Evolutionary conservation across 64 coral and sea anemone genomes (phyloP), one percentile per base, ranked within the genome.

Genomic region (Stichodactyla helianthus): DNA sequence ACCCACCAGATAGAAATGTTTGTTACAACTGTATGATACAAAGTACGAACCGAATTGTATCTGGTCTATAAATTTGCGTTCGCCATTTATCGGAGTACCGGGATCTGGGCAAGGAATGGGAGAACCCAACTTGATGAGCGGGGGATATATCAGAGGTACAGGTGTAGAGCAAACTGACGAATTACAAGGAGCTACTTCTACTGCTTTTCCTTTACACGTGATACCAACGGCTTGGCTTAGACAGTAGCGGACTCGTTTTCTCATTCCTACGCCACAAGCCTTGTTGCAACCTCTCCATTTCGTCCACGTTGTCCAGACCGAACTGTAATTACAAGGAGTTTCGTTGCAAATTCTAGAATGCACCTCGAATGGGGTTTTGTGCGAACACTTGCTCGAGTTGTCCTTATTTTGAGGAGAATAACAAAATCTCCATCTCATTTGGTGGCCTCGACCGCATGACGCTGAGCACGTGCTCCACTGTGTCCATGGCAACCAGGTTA

Each of bases 401-500:
- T 50, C n/a, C 19, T 92, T 59, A 14, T 58, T 25, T 14, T 23
- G 44, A 15, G 87, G 80, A 9, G 63, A 53, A 28, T 53, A 56
- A 84, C 91, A 92, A 53, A 88, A 78, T 84, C 94, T 79, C 63
- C 88, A 93, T 76, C 91, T 90, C 53, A 92, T 87, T 67, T 87
- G 94, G 61, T 97, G 84, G 78, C 94, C 94, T 50, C 54, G 89
- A 56, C 86, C 86, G 18, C 94, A 97, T n/a, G 84, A 90, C 44
- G 88, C 60, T n/a, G 94, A 97, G 80, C 94, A 97, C 12, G 80
- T 64, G 8, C 91, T 89, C 94, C 94, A 97, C 17, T 86, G 59
- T 77, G 82, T 88, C 94, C 94, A 97, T 20, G 71, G 70, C 63
- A 89, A 88, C 94, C 91, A 97, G 14, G 82, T 83, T 5, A 90